A percentile compares a stretch with the other conserved stretches of the same genome.
phyloP scores from a whole-genome alignment of 2,113 vertebrate genomes.

The Pachycephala philippinensis region DNA sequence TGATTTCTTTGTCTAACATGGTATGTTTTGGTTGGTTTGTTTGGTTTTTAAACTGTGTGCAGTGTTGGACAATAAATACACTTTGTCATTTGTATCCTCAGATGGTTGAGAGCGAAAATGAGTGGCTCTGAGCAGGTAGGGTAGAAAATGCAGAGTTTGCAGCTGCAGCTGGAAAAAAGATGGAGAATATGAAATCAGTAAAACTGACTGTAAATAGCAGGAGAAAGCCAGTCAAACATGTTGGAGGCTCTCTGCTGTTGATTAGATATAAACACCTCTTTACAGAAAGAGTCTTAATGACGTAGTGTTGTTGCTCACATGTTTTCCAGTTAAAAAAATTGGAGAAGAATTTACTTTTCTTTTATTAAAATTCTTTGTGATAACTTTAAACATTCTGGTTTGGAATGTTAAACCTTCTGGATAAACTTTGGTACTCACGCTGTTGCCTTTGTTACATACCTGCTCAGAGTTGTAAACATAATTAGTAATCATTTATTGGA shows the following conservation, averaged over 20 bases:
- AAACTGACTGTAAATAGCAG: not conserved
- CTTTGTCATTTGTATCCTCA: not conserved
- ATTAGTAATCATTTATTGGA: not conserved
- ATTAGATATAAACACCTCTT: not conserved
- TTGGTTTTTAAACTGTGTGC: not conserved
- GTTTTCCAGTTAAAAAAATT: not conserved
- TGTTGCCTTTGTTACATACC: not conserved
- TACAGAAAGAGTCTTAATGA: not conserved
- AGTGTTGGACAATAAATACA: not conserved
- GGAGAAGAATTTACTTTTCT: not conserved
- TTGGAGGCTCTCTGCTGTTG: not conserved
- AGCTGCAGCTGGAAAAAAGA: not conserved
- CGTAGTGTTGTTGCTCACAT: not conserved
- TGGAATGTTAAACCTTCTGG: not conserved
- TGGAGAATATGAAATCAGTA: not conserved
- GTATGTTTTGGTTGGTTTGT: not conserved
- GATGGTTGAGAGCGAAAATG: not conserved
- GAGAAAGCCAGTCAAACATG: not conserved
- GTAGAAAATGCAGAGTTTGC: not conserved
- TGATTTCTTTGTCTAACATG: not conserved
- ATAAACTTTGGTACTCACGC: not conserved
- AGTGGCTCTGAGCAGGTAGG: not conserved
- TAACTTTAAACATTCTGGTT: not conserved
- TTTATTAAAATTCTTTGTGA: not conserved
- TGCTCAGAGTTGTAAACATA: not conserved